Base-by-base conservation (phyloP, 1,140 invertebrate genomes). In the Drosophila gunungcola region DNA sequence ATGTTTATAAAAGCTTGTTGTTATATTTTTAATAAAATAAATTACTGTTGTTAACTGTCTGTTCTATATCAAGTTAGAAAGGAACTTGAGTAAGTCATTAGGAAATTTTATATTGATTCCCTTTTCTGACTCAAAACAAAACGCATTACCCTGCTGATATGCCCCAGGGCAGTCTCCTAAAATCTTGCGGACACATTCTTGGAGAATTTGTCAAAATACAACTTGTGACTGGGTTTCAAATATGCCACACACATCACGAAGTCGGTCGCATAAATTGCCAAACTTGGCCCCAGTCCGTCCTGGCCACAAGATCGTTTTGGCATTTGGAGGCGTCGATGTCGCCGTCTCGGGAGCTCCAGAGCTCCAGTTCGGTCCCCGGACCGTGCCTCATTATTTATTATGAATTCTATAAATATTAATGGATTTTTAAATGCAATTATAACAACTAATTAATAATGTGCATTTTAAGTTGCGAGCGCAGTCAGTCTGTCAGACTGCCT, bases 341-440 rank as follows among this genome's bases (percentile, higher is more conserved):
- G 73, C 68, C 79, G 54, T 49, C 38, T 43, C 39, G 7, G 25
- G 42, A 38, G 55, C 16, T 51, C 16, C 1, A 13, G 39, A 34
- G 53, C 21, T 61, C 43, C 43, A 11, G 39, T 36, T 27, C 2
- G 48, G 11, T 36, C 3, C 16, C 25, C 43, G 56, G 42, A 65
- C 76, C 46, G 61, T 48, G 53, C 54, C 89, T 91, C 89, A 91
- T 91, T 91, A 91, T 89, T 83, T 91, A 91, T 91, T 91, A 91
- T 91, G 89, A 82, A 91, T 91, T 91, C 89, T 91, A 91, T 91
- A 89, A 91, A 91, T 91, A 91, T 91, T 91, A 91, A 91, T 91
- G 89, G 80, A 89, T 90, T 90, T 91, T 91, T 91, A 91, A 91
- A 91, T 91, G 89, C 84, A 91, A 91, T 91, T 91, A 91, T 91